phyloP scores from a whole-genome alignment of 2,888 invertebrate species.

The Idaea biselata region DNA sequence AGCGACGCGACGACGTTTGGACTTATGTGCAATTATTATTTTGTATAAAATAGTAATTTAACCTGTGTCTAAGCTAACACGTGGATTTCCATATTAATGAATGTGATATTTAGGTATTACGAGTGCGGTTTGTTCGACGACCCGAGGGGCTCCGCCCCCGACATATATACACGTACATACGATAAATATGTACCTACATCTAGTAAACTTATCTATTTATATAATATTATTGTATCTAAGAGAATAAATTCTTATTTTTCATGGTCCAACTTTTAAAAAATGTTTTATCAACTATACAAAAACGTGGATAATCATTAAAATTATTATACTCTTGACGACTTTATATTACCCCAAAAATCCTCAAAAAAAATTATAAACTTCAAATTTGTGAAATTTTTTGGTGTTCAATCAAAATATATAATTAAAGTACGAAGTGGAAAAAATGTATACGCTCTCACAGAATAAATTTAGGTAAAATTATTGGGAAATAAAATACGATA shows the following conservation, averaged over 20 bases:
- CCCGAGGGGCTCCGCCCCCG: conserved; percentile 45
- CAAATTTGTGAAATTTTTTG: conserved; percentile 78
- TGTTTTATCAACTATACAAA: conserved; percentile 81
- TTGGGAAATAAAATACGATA: conserved; percentile 78
- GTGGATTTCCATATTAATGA: conserved; percentile 81
- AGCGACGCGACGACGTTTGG: conserved; percentile 58
- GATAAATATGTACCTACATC: conserved; percentile 56
- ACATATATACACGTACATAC: conserved; percentile 69
- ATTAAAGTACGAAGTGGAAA: conserved; percentile 69
- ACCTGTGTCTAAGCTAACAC: conserved; percentile 79
- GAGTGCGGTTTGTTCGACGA: conserved; percentile 70
- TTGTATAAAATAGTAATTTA: conserved; percentile 63
- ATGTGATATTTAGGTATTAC: conserved; percentile 82
- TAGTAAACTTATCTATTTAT: conserved; percentile 81
- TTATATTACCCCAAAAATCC: conserved; percentile 74
- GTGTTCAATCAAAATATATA: conserved; percentile 77
- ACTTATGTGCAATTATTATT: conserved; percentile 82
- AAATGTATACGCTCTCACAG: conserved; percentile 79
- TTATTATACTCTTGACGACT: conserved; percentile 76
- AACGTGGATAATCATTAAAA: conserved; percentile 79
- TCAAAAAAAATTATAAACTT: conserved; percentile 73
- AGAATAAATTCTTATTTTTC: conserved; percentile 81
- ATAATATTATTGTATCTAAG: conserved; percentile 80
- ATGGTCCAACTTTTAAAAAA: conserved; percentile 82
- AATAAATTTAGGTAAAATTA: conserved; percentile 76